Percentiles rank a stretch among this genome's conserved stretches.
Conservation (phyloP, 1,140 invertebrate species). For the Oncopodura yosiiana region DNA sequence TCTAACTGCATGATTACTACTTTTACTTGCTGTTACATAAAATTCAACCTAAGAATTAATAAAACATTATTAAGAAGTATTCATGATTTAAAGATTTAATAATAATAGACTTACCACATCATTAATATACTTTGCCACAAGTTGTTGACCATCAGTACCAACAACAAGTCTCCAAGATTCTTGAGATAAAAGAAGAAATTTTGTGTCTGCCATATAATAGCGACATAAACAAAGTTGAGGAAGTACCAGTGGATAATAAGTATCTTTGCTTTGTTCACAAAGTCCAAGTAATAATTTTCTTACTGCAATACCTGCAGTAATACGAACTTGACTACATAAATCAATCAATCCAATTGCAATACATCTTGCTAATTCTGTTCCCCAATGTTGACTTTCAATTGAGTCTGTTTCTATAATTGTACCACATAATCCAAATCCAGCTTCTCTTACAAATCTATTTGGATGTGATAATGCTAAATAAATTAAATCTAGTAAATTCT, state of each 20-base stretch:
- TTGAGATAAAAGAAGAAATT: conserved; percentile 49
- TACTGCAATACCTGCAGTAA: conserved; percentile 48
- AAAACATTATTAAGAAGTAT: no score
- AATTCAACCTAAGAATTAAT: conserved; percentile 46
- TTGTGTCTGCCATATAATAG: conserved; percentile 50
- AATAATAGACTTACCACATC: conserved; percentile 39
- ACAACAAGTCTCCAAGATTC: conserved; percentile 49
- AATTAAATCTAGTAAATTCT: conserved; percentile 45
- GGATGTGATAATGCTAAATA: conserved; percentile 45
- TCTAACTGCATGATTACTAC: conserved; percentile 50
- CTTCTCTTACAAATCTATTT: conserved; percentile 50
- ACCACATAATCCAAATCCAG: conserved; percentile 47
- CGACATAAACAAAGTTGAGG: conserved; percentile 49
- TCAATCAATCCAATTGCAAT: conserved; percentile 4
- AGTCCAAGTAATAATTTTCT: conserved; percentile 45
- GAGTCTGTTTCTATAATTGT: conserved; percentile 45
- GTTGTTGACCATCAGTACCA: conserved; percentile 41
- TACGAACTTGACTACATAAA: conserved; percentile 40
- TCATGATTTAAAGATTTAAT: not conserved
- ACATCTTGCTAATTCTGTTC: not conserved
- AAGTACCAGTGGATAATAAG: conserved; percentile 44
- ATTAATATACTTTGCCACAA: conserved; percentile 47
- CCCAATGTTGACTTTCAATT: conserved; percentile 30
- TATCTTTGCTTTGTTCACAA: conserved; percentile 40
- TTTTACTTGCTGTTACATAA: conserved; percentile 45